Evolutionary conservation across 2,888 invertebrate genomes (phyloP).

Genomic region (Anodontia alba): DNA sequence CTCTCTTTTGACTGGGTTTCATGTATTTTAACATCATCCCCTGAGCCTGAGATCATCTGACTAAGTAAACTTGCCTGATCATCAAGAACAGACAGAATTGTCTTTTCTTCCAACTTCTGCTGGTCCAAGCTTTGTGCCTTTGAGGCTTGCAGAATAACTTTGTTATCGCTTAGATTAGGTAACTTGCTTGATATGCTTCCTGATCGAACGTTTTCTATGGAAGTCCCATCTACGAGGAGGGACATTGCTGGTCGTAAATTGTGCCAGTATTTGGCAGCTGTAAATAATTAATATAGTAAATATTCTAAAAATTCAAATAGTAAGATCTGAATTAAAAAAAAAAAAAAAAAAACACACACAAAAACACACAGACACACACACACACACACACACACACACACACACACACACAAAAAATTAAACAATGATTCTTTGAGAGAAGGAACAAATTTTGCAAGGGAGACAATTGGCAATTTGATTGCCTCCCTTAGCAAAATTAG

Average conservation of each 20-base stretch:
- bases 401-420: too few species aligned
- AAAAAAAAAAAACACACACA: too few species aligned
- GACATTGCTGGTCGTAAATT: conserved; percentile 61
- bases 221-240: conserved; percentile 58
- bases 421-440: too few species aligned
- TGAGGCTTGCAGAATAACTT: conserved; percentile 14
- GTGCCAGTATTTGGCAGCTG: conserved; percentile 62
- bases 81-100: conserved; percentile 20
- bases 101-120: conserved; percentile 30
- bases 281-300: too few species aligned
- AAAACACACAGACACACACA: too few species aligned
- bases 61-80: conserved; percentile 60
- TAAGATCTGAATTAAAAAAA: too few species aligned
- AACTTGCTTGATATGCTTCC: conserved; percentile 28
- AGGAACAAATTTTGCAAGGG: too few species aligned
- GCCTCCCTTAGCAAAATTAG: too few species aligned
- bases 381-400: too few species aligned
- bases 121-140: conserved; percentile 16
- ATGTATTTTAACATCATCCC: conserved; percentile 19
- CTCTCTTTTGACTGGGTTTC: neutral
- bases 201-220: conserved; percentile 56
- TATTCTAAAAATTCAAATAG: too few species aligned
- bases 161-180: conserved; percentile 14
- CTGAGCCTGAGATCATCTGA: conserved; percentile 54
- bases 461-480: too few species aligned